Base-by-base conservation (phyloP, 2,888 invertebrate species). In the Trachelus stipa region DNA sequence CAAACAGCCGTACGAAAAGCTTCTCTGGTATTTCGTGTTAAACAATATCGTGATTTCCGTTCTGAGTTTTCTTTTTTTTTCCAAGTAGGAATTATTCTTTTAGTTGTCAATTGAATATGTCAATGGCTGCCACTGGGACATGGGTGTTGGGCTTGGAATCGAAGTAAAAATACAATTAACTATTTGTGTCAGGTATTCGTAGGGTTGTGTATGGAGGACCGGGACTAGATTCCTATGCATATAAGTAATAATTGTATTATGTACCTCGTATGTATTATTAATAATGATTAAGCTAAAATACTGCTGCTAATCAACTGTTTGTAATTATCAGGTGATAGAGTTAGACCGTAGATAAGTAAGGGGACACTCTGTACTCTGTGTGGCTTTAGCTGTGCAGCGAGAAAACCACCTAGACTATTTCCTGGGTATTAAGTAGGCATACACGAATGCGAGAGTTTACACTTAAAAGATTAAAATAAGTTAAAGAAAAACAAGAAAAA, bases 371-470 rank as follows among this genome's bases (percentile, higher is more conserved):
- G 23, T 11, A 78, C 75, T 69, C 9, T 35, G 69, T 77, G 77
- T 68, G 77, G 69, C 77, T 77, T 77, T 74, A 56, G 68, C 77
- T 69, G 68, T 40, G 12, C 74, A 40, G 75, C 73, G 31, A 56
- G 15, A 12, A 69, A 74, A 35, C 23, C 35, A 74, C 30, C 74
- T 34, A 30, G 56, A 23, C 56, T 56, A 56, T 56, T 56, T 23
- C 56, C 9, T 23, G 56, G 23, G 74, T 35, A 35, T 34, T 23
- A 23, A 35, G 35, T 34, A 34, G 34, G 35, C 74, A 15, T 30
- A 74, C 37, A 9, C 37, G 35, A 4, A 12, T 30, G n/a, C 74
- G 74, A 9, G 30, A 37, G 56, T 56, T 56, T 56, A 56, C 56
- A 23, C 6, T 23, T 56, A 9, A 56, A 9, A 9, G 23, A 15